Percentiles rank a stretch among this genome's conserved stretches.
These are phyloP conservation scores for Ardeotis arabs DNA, from an alignment of 2,113 vertebrate genomes.

Conservation along the genomic window DNA sequence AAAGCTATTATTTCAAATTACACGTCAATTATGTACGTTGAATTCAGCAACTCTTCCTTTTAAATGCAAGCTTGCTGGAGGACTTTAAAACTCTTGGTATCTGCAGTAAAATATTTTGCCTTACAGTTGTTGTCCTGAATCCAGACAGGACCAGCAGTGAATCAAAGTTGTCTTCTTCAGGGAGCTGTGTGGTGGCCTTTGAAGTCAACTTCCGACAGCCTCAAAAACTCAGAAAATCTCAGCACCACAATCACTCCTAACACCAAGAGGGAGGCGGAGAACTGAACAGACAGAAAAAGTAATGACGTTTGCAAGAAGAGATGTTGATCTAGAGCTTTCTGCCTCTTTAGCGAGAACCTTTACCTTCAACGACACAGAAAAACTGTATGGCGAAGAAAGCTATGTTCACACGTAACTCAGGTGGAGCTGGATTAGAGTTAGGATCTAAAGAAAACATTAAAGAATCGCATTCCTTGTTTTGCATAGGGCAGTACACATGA, in stretches of 20 bases:
- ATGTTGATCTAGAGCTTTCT: not conserved
- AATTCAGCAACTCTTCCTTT: constrained; percentile 65
- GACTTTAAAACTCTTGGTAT: constrained; percentile 20
- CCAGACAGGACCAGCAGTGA: not conserved
- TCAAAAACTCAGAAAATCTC: not conserved
- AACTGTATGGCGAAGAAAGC: not conserved
- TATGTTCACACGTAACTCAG: not conserved
- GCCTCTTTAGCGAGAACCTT: not conserved
- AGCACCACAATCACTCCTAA: not conserved
- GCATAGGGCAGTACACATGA: constrained; percentile 43
- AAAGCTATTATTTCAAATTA: constrained; percentile 62
- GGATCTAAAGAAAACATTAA: constrained; percentile 61
- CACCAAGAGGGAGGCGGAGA: not conserved
- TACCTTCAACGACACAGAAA: not conserved
- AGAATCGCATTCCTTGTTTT: constrained; percentile 40
- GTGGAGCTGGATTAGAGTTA: constrained; percentile 31
- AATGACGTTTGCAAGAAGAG: not conserved
- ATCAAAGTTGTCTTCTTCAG: not conserved
- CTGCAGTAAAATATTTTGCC: not conserved
- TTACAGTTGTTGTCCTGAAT: not conserved
- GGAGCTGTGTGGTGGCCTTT: not conserved
- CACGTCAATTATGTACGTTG: not conserved
- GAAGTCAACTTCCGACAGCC: not conserved
- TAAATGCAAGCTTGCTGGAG: constrained; percentile 26
- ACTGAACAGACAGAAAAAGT: not conserved